These are phyloP conservation scores for Sycophila texana DNA, from an alignment of 2,888 invertebrate genomes.

Conservation along the genomic window DNA sequence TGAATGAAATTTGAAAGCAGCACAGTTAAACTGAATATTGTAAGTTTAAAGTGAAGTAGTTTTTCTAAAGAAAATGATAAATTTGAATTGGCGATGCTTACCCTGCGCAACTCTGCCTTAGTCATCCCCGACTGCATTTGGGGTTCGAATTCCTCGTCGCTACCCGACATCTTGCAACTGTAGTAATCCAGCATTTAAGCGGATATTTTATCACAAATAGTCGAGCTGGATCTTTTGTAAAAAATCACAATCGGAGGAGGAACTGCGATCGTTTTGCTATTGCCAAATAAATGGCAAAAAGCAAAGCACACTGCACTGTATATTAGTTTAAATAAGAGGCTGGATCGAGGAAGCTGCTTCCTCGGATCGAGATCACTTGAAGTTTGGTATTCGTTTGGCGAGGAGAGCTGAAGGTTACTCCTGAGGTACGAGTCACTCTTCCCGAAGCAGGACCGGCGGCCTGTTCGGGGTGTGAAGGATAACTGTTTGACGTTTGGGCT, in stretches of 20 bases:
- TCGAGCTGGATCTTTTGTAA: background rate
- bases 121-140: slow-evolving; percentile 78
- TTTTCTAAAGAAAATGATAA: background rate
- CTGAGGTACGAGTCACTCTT: background rate
- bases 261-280: slow-evolving; percentile 9
- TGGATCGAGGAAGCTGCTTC: background rate
- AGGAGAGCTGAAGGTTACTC: background rate
- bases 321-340: background rate
- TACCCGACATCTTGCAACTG: slow-evolving; percentile 74
- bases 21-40: background rate
- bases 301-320: background rate
- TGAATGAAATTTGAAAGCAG: slow-evolving; percentile 5
- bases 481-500: slow-evolving; percentile 76
- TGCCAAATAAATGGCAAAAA: background rate
- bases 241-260: slow-evolving; percentile 34
- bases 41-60: too few relatives aligned
- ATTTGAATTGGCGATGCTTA: slow-evolving; percentile 67
- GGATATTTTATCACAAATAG: slow-evolving; percentile 41
- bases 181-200: slow-evolving; percentile 72
- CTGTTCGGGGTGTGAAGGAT: slow-evolving; percentile 68
- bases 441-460: slow-evolving; percentile 50
- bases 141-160: slow-evolving; percentile 76
- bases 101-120: slow-evolving; percentile 84
- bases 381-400: background rate
- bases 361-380: slow-evolving; percentile 18